Conservation (phyloP, 1,140 invertebrate genomes). For the Acromyrmex heyeri region DNA sequence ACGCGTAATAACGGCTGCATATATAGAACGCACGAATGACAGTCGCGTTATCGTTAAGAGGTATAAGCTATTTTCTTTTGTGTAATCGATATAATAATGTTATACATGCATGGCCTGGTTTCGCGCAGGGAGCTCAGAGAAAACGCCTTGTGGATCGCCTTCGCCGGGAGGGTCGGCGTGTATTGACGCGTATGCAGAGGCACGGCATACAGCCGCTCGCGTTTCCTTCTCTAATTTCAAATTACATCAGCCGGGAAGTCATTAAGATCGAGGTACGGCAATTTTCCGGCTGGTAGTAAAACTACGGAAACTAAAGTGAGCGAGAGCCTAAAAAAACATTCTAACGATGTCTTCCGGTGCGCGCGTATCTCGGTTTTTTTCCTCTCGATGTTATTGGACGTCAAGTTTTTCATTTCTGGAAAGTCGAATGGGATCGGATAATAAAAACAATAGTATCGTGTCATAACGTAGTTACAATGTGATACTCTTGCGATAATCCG, state of each 20-base stretch:
- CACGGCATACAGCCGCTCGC: not conserved
- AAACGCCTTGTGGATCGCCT: constrained; percentile 53
- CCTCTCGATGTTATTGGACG: not conserved
- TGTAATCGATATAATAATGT: constrained; percentile 65
- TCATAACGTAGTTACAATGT: not conserved
- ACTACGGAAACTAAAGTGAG: not conserved
- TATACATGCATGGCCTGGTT: constrained; percentile 61
- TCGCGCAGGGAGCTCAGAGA: constrained; percentile 38
- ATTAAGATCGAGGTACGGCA: constrained; percentile 15
- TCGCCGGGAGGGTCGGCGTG: constrained; percentile 39
- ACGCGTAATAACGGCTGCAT: constrained; percentile 35
- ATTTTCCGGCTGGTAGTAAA: not conserved
- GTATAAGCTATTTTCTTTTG: constrained; percentile 60
- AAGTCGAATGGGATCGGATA: not conserved
- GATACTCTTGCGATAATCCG: not conserved
- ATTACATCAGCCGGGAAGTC: constrained; percentile 14
- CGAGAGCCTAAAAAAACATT: not conserved
- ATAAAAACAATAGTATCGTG: not conserved
- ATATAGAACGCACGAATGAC: constrained; percentile 48
- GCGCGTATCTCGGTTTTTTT: not conserved
- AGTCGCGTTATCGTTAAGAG: constrained; percentile 55
- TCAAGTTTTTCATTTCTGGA: not conserved
- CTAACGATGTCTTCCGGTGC: not conserved
- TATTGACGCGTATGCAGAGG: constrained; percentile 48
- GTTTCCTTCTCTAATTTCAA: constrained; percentile 35